Percentiles rank a stretch among this genome's conserved stretches.
Conservation (phyloP, 1,140 invertebrate species). For the Drosophila funebris region DNA sequence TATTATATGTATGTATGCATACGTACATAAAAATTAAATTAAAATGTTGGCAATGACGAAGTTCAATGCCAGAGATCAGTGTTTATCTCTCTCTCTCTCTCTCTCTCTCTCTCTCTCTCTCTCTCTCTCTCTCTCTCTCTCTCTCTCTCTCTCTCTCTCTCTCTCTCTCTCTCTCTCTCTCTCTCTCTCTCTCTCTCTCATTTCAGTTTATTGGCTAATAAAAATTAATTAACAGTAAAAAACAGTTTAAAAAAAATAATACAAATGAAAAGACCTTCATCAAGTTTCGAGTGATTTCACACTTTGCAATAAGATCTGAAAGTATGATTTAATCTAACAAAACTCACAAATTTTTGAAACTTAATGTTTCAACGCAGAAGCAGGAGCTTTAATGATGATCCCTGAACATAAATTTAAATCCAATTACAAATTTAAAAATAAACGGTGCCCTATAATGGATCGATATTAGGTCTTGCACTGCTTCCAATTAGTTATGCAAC, state of each 20-base stretch:
- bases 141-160: not conserved
- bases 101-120: not conserved
- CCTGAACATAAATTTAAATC: not conserved
- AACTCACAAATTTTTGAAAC: not conserved
- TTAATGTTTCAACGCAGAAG: not conserved
- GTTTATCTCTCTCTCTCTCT: not conserved
- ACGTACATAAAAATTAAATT: not conserved
- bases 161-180: not conserved
- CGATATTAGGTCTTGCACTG: conserved; percentile 5
- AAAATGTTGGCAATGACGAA: conserved; percentile 16
- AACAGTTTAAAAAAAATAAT: conserved; percentile 10
- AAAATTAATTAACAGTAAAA: conserved; percentile 13
- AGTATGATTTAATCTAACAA: not conserved
- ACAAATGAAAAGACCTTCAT: conserved; percentile 28
- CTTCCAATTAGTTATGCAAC: conserved; percentile 13
- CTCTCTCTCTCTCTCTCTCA: not conserved
- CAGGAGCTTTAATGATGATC: not conserved
- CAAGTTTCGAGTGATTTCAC: conserved; percentile 24
- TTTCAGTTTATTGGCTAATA: conserved; percentile 7
- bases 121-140: no score
- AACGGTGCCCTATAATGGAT: not conserved
- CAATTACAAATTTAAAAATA: conserved; percentile 1
- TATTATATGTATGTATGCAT: not conserved
- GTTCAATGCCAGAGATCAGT: conserved; percentile 36
- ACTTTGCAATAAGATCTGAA: conserved; percentile 5